Evolutionary conservation across 2,113 vertebrate genomes (phyloP), one percentile per base, ranked within the genome.

Genomic region (Euleptes europaea): DNA sequence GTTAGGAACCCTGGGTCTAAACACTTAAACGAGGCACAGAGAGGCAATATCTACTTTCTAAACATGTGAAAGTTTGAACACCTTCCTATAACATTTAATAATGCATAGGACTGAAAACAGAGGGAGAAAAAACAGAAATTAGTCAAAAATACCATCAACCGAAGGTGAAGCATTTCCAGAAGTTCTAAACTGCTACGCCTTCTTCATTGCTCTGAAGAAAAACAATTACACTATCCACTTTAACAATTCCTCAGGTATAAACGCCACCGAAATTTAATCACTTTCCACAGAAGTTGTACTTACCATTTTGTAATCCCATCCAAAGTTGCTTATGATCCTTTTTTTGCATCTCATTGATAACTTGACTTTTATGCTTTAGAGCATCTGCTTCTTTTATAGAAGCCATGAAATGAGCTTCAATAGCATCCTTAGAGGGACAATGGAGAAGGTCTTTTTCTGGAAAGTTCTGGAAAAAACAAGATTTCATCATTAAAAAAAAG

Each of bases 301-400:
- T 96, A 99, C 99, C 98, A 66, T 99, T 99, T 93, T 99, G 99
- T 89, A 99, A 97, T 87, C 98, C 99, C 99, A 99, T 99, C 99
- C 99, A 99, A 88, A 99, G 97, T 88, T 99, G 99, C n/a, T 99
- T 99, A 95, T 99, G 99, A 96, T 99, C 99, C 94, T 99, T 99
- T 90, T 99, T 99, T 96, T 99, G 99, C 99, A 99, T 99, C 95
- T 99, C 99, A 90, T 99, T 99, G 91, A 99, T 97, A 51, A 99
- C 97, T 96, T 99, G 98, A 92, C 99, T 97, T 97, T 99, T 99
- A 96, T 99, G 99, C 93, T 99, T 99, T 82, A 99, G 97, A 80
- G 98, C 97, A 92, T 99, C 99, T n/a, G 99, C 98, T 96, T 99
- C 99, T 95, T 99, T 99, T 95, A 99, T 97, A 94, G 97, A 96